phyloP scores from a whole-genome alignment of 2,797 vertebrate genomes.

The Amblyraja radiata region DNA sequence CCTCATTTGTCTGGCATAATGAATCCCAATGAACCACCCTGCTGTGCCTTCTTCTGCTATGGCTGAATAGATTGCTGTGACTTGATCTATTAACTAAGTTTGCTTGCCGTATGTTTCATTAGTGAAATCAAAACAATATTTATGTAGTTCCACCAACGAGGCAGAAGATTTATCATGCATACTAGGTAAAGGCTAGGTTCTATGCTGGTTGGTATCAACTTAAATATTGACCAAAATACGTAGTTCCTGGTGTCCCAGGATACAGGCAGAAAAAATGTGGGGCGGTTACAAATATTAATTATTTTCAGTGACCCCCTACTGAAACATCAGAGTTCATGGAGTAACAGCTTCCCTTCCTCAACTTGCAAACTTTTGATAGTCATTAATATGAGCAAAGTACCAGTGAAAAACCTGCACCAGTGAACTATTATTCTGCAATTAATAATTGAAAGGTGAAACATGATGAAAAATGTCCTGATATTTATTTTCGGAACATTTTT shows the following conservation, averaged over 20 bases:
- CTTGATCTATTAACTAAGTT: not conserved
- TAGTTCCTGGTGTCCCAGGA: not conserved
- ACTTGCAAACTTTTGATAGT: not conserved
- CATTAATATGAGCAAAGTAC: not conserved
- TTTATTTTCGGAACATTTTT: not conserved
- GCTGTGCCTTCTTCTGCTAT: not conserved
- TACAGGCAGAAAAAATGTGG: not conserved
- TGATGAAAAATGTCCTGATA: not conserved
- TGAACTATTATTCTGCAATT: not conserved
- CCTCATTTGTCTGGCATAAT: slow-evolving; percentile 8
- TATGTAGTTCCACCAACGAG: not conserved
- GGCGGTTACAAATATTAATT: not conserved
- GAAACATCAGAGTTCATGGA: not conserved
- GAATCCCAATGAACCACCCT: not conserved
- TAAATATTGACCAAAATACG: not conserved
- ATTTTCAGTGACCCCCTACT: not conserved
- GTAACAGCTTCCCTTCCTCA: not conserved
- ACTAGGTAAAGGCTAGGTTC: not conserved
- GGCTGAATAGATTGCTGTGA: not conserved
- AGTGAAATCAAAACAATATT: slow-evolving; percentile 18
- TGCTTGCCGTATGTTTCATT: not conserved
- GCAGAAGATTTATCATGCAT: not conserved
- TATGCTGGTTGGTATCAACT: not conserved
- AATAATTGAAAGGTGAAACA: not conserved
- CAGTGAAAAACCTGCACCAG: not conserved